Percentiles rank a stretch among this genome's conserved stretches.
Evolutionary conservation across 2,113 vertebrate genomes (phyloP).

Genomic region (Ceuthmochares aereus): DNA sequence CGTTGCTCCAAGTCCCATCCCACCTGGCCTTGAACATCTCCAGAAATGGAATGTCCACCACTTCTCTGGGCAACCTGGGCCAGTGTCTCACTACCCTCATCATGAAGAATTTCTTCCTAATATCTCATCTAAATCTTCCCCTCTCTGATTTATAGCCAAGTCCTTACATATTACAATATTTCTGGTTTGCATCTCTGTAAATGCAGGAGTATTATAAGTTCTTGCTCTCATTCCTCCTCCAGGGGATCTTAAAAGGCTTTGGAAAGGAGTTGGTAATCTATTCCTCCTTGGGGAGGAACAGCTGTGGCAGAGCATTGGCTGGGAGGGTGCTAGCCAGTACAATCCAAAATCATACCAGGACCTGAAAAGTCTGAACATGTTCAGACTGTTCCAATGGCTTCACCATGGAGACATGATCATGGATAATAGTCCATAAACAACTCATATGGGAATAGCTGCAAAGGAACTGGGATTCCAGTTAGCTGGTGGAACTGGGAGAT

Average conservation of each 20-base stretch:
- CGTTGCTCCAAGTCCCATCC: no score
- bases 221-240: background rate
- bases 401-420: background rate
- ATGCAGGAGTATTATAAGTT: background rate
- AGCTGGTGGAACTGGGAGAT: background rate
- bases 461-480: no score
- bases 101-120: no score
- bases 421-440: background rate
- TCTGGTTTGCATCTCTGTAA: background rate
- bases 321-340: background rate
- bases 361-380: no score
- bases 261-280: background rate
- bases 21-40: no score
- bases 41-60: no score
- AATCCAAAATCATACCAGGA: background rate
- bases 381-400: background rate
- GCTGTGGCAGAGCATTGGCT: background rate
- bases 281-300: background rate
- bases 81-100: no score
- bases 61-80: no score
- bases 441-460: fast-evolving
- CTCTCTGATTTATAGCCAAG: no score
- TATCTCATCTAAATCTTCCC: no score
- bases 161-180: background rate
- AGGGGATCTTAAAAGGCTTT: background rate